Evolutionary conservation across 2,797 vertebrate genomes (phyloP).

Genomic region (Masticophis lateralis): DNA sequence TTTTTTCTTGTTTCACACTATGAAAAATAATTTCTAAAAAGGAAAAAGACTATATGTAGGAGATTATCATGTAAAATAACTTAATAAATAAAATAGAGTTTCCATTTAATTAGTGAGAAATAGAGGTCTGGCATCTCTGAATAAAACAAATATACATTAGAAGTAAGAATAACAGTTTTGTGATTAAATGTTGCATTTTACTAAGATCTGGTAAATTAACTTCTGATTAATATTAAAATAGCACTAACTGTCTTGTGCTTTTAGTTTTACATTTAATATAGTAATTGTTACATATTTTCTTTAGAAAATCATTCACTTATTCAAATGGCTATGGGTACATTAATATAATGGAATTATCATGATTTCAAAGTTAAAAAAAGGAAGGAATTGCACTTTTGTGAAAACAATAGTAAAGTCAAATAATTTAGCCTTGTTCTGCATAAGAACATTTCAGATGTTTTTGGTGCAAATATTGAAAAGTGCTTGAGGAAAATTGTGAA

Average conservation of each 20-base stretch:
- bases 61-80: background rate
- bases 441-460: background rate
- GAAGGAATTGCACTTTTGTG: background rate
- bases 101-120: background rate
- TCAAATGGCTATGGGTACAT: background rate
- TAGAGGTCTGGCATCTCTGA: background rate
- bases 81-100: background rate
- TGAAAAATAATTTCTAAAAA: background rate
- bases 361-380: background rate
- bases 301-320: slow-evolving; percentile 11
- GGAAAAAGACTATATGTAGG: background rate
- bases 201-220: background rate
- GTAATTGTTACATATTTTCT: background rate
- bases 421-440: background rate
- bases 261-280: slow-evolving; percentile 10
- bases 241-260: background rate
- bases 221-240: slow-evolving; percentile 15
- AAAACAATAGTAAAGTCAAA: background rate
- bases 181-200: background rate
- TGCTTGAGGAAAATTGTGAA: background rate
- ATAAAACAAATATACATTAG: background rate
- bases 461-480: background rate
- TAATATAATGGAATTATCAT: background rate
- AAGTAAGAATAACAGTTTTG: background rate
- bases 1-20: background rate